Evolutionary conservation across 2,797 vertebrate species (phyloP), one percentile per base, ranked within the genome.

Genomic region (Toxotes lorentzi): DNA sequence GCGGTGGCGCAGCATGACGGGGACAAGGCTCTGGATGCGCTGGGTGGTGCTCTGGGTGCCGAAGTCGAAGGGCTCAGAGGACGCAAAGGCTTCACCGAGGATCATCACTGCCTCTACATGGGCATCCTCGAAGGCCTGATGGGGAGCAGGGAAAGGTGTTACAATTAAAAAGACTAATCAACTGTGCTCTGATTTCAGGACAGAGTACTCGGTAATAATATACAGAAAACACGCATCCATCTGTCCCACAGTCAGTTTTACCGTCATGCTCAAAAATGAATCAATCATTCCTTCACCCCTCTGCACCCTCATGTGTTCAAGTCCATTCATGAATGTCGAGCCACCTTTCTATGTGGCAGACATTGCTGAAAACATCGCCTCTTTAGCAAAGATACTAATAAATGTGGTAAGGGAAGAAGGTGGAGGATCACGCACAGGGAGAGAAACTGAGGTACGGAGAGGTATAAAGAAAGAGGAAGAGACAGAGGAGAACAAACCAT

Each of bases 61-160:
- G 0, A 98, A 98, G 91, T 98, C 95, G 0, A 97, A 98, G 11
- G 93, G 91, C 19, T 93, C 93, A 0, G 72, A 0, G 0, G 93
- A 93, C 0, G 96, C 93, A 2, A 98, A 98, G 3, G 96, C 96
- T 83, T 98, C 96, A 0, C 97, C 97, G 7, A 98, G 94, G 80
- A 97, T 97, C 97, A 98, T 97, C 84, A 98, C 97, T 0, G 97
- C 96, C 23, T 97, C 96, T 9, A 97, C 94, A 0, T 98, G 97
- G 41, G 97, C 97, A 0, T 97, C 95, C 1, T 94, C 79, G 4
- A 96, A 96, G 0, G 94, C 95, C 97, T 98, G 88, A 32, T 7
- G 10, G 41, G 3, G 38, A 50, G 19, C 12, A 40, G 0, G 7
- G 32, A 81, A 53, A 41, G 23, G 51, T 0, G 10, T 72, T 65